Evolutionary conservation across 2,888 invertebrate genomes (phyloP), one percentile per base, ranked within the genome.

Genomic region (Drosophila buzzatii): DNA sequence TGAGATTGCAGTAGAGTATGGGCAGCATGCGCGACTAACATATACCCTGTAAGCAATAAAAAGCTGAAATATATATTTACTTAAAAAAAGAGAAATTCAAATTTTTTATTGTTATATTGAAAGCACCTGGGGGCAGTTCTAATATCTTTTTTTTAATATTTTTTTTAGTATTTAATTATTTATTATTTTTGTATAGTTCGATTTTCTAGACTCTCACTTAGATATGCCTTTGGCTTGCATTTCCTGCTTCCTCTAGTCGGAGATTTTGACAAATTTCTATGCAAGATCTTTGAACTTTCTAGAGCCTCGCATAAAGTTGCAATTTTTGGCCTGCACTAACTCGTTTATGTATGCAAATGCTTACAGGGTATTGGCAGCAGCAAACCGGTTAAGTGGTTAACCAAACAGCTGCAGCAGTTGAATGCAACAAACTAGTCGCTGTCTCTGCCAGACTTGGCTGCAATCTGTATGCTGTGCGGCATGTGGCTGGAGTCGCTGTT

Each of bases 371-470:
- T 52, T 0, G 5, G 37, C 31, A 20, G 14, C 42, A 37, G 47
- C 52, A 66, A 75, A 76, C 76, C 76, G 76, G 76, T 76, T 76
- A 35, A 52, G 44, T 79, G 75, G 75, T 60, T 35, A 63, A 37
- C 12, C 44, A 66, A 82, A 76, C 79, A 81, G 82, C 80, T 81
- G 80, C 82, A 70, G 52, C 52, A 61, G 59, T 49, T 69, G 56
- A 35, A 63, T 70, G 64, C 57, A 58, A 61, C 79, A 60, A 70
- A 63, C 66, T 57, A 51, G 73, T 51, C 51, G 77, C 41, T 47
- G 53, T 70, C 61, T 51, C 44, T 41, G 60, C 62, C 64, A 84
- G 78, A 79, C 66, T 57, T 79, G 75, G 70, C 74, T 73, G 42
- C 73, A 74, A 55, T 39, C 57, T 68, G 57, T 76, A 44, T 57